Conservation (phyloP, 2,797 vertebrate species). For the Pachyuromys duprasi region DNA sequence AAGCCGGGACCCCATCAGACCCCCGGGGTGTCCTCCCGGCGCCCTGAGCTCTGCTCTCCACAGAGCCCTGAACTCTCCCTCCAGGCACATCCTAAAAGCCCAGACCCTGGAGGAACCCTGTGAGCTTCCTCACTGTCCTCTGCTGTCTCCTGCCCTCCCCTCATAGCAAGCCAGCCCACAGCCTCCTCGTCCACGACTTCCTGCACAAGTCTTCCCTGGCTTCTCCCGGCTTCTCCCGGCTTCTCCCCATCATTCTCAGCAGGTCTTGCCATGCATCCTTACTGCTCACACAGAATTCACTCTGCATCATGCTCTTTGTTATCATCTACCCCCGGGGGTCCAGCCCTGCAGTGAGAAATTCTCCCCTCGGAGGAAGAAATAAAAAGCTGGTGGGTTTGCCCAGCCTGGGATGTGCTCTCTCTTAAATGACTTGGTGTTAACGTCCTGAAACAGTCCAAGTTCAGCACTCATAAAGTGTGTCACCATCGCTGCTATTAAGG, state of each 20-base stretch:
- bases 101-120: too few species aligned
- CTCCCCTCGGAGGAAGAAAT: background rate
- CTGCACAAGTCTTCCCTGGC: too few species aligned
- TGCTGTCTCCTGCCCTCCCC: background rate
- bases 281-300: background rate
- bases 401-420: fast-evolving
- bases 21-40: background rate
- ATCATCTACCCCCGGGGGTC: background rate
- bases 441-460: background rate
- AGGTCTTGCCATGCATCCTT: background rate
- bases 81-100: background rate
- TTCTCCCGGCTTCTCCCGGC: too few species aligned
- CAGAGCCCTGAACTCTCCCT: background rate
- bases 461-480: background rate
- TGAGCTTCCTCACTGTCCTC: background rate
- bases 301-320: background rate
- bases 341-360: background rate
- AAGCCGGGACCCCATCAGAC: background rate
- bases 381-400: background rate
- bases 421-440: background rate
- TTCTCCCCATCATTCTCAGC: too few species aligned
- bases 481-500: background rate
- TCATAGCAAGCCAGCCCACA: background rate
- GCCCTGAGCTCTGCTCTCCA: background rate
- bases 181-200: background rate